Conservation (phyloP, 2,113 vertebrate species). For the Trogon surrucura region DNA sequence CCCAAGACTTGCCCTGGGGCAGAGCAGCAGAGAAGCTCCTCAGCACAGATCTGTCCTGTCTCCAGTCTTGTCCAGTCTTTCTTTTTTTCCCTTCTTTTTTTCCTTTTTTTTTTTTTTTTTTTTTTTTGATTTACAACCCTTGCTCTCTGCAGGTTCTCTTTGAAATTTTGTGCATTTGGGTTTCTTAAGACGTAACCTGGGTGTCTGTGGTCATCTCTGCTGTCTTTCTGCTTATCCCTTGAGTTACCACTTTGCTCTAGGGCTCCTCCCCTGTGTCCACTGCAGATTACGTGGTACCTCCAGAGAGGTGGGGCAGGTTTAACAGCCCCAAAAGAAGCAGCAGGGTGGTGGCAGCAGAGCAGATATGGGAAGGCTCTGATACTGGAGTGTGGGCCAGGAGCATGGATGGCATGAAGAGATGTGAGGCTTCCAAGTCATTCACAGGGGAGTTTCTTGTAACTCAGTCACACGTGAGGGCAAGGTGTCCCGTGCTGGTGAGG, state of each 20-base stretch:
- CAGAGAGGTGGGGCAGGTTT: conserved; percentile 12
- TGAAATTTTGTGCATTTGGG: background rate
- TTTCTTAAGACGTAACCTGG: background rate
- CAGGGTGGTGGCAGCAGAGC: conserved; percentile 11
- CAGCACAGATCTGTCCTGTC: background rate
- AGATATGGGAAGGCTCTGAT: conserved; percentile 21
- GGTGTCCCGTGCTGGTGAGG: background rate
- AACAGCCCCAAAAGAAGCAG: background rate
- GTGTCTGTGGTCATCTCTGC: background rate
- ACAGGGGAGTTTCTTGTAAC: background rate
- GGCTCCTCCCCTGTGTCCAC: conserved; percentile 19
- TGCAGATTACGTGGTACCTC: conserved; percentile 35
- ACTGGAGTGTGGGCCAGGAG: background rate
- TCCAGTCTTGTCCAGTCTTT: background rate
- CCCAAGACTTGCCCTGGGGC: background rate
- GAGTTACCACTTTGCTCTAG: background rate
- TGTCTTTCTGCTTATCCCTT: conserved; percentile 6
- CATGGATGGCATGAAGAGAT: conserved; percentile 23
- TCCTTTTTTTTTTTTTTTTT: background rate
- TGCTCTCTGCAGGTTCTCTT: background rate
- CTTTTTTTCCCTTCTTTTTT: background rate
- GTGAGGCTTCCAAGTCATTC: background rate
- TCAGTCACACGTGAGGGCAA: background rate
- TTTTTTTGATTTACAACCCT: background rate
- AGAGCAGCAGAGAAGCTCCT: background rate